Evolutionary conservation across 2,888 invertebrate genomes (phyloP).

Genomic region (Tethea ocularis): DNA sequence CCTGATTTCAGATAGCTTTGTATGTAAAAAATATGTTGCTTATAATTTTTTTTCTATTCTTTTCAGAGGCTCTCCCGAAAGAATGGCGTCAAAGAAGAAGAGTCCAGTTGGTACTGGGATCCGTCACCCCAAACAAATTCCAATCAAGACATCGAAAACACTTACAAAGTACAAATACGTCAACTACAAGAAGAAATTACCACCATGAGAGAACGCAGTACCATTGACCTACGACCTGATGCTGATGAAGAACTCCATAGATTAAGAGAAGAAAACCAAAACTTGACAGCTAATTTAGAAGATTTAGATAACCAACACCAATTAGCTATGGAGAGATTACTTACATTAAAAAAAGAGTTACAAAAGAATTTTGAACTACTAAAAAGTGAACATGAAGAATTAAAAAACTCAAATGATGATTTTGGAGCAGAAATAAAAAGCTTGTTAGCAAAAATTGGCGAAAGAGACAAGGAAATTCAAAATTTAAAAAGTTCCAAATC

Average conservation of each 20-base stretch:
- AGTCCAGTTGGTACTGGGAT: constrained; percentile 82
- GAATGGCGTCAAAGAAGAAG: constrained; percentile 76
- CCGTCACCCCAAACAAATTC: constrained; percentile 56
- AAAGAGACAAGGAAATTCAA: constrained; percentile 73
- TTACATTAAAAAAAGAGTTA: constrained; percentile 80
- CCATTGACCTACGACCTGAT: constrained; percentile 47
- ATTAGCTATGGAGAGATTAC: constrained; percentile 85
- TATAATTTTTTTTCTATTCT: constrained; percentile 37
- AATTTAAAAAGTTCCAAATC: constrained; percentile 43
- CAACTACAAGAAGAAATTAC: constrained; percentile 69
- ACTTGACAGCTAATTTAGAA: constrained; percentile 85
- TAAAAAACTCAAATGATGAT: constrained; percentile 72
- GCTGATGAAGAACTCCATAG: constrained; percentile 71
- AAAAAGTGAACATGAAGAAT: constrained; percentile 74
- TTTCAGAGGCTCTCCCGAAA: constrained; percentile 72
- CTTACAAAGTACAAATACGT: constrained; percentile 66
- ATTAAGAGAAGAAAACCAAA: constrained; percentile 83
- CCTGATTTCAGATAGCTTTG: too few species aligned
- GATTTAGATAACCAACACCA: constrained; percentile 90
- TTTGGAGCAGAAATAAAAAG: constrained; percentile 71
- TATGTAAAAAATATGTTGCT: not conserved
- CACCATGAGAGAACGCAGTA: constrained; percentile 63
- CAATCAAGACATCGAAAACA: constrained; percentile 48
- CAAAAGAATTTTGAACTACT: constrained; percentile 79
- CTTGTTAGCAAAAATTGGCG: constrained; percentile 68